phyloP scores from a whole-genome alignment of 1,140 invertebrate genomes.

The Diachasma alloeum region DNA sequence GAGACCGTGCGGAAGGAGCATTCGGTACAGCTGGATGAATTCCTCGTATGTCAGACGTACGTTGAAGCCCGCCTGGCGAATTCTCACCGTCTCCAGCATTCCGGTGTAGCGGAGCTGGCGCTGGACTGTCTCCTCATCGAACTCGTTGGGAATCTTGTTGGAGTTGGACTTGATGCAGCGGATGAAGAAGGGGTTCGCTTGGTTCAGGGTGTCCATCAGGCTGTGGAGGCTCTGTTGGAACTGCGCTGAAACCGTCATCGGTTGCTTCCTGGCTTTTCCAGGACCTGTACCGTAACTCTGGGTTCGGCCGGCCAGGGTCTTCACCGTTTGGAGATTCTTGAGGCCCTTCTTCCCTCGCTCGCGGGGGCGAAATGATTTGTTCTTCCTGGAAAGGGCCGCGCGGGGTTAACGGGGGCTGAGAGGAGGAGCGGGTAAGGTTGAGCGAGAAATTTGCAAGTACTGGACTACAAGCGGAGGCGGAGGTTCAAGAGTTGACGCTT shows the following conservation, averaged over 20 bases:
- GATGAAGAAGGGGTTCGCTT: slow-evolving; percentile 97
- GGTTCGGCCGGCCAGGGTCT: slow-evolving; percentile 82
- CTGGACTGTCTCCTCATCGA: slow-evolving; percentile 95
- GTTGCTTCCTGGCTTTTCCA: slow-evolving; percentile 83
- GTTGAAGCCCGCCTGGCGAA: slow-evolving; percentile 94
- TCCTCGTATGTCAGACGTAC: slow-evolving; percentile 92
- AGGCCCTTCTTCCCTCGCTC: slow-evolving; percentile 81
- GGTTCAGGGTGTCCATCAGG: slow-evolving; percentile 92
- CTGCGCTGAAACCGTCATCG: slow-evolving; percentile 91
- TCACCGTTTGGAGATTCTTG: slow-evolving; percentile 90
- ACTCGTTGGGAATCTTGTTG: slow-evolving; percentile 89
- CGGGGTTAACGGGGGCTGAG: no score
- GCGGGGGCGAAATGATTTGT: slow-evolving; percentile 86
- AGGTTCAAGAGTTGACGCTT: neutral
- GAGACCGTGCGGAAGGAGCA: slow-evolving; percentile 87
- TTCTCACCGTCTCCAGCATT: slow-evolving; percentile 96
- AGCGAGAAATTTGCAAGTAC: slow-evolving; percentile 9
- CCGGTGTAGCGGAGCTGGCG: slow-evolving; percentile 89
- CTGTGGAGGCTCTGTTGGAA: slow-evolving; percentile 92
- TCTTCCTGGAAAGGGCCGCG: slow-evolving; percentile 74
- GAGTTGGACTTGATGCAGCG: slow-evolving; percentile 96
- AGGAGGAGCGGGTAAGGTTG: neutral
- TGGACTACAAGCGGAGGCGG: neutral
- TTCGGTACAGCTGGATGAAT: slow-evolving; percentile 92
- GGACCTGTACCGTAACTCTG: slow-evolving; percentile 66